Evolutionary conservation across 1,140 invertebrate genomes (phyloP).

Genomic region (Carcinoscorpius rotundicauda): DNA sequence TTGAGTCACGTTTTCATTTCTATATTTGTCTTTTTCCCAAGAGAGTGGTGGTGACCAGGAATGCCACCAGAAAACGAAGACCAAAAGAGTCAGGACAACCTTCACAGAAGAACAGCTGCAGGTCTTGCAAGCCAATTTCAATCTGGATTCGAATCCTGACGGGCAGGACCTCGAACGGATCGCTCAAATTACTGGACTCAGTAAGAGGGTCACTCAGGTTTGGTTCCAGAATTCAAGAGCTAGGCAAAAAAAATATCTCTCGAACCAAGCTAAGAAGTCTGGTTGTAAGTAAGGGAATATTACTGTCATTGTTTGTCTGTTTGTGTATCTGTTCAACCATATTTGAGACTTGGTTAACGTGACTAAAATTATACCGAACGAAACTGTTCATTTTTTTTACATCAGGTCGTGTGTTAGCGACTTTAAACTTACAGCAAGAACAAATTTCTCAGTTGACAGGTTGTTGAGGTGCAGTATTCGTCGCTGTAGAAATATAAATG

Average conservation of each 20-base stretch:
- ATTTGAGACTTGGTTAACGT: too few species aligned
- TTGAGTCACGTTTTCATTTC: too few species aligned
- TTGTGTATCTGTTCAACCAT: too few species aligned
- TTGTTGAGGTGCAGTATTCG: too few species aligned
- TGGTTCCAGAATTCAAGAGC: slow-evolving; percentile 99
- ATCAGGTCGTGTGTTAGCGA: too few species aligned
- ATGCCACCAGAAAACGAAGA: slow-evolving; percentile 73
- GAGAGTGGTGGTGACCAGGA: slow-evolving; percentile 57
- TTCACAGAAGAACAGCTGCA: slow-evolving; percentile 97
- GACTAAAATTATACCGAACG: background rate
- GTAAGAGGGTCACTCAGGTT: slow-evolving; percentile 96
- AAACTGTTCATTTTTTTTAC: background rate
- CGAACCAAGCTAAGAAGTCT: slow-evolving; percentile 20
- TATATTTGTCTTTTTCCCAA: too few species aligned
- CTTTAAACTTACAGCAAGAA: too few species aligned
- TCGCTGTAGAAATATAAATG: too few species aligned
- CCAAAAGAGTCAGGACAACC: slow-evolving; percentile 91
- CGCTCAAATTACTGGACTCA: slow-evolving; percentile 91
- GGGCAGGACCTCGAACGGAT: slow-evolving; percentile 96
- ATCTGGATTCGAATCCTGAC: slow-evolving; percentile 95
- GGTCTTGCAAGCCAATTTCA: slow-evolving; percentile 94
- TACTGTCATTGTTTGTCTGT: background rate
- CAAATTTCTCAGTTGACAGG: too few species aligned
- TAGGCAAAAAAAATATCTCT: slow-evolving; percentile 74
- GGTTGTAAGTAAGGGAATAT: slow-evolving; percentile 6